These are phyloP conservation scores for Hetaerina americana DNA, from an alignment of 1,140 invertebrate genomes.

Conservation along the genomic window DNA sequence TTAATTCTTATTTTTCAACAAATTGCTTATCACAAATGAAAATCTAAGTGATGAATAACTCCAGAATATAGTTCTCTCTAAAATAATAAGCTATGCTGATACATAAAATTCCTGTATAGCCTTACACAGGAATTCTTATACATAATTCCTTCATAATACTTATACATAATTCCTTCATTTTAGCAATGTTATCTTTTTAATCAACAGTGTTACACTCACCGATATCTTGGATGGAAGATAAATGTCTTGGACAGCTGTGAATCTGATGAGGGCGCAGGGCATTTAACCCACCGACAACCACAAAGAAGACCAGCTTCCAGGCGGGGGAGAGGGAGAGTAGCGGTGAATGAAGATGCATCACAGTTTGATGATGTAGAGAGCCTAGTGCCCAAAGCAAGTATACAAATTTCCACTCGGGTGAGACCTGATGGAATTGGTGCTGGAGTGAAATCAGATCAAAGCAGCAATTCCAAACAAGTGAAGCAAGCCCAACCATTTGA, in stretches of 20 bases:
- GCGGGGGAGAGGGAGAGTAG: conserved; percentile 34
- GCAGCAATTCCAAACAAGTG: no score
- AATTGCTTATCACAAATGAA: no score
- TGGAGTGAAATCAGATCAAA: no score
- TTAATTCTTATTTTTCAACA: no score
- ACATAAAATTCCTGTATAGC: no score
- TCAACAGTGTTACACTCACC: conserved; percentile 76
- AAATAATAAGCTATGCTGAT: no score
- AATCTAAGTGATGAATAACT: no score
- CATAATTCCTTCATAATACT: no score
- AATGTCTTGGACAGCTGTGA: conserved; percentile 76
- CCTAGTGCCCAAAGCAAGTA: conserved; percentile 13
- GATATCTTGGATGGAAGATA: conserved; percentile 90
- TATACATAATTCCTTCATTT: no score
- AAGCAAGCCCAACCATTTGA: neutral
- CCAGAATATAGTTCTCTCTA: no score
- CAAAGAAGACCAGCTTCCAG: conserved; percentile 37
- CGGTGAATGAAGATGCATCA: neutral
- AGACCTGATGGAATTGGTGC: conserved; percentile 42
- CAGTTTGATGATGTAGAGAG: neutral
- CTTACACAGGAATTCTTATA: no score
- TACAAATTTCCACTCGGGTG: conserved; percentile 53
- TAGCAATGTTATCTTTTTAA: no score
- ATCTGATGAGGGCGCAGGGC: conserved; percentile 24
- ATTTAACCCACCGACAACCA: conserved; percentile 22